These are phyloP conservation scores for Dascyllus trimaculatus DNA, from an alignment of 2,113 vertebrate species.

Conservation along the genomic window DNA sequence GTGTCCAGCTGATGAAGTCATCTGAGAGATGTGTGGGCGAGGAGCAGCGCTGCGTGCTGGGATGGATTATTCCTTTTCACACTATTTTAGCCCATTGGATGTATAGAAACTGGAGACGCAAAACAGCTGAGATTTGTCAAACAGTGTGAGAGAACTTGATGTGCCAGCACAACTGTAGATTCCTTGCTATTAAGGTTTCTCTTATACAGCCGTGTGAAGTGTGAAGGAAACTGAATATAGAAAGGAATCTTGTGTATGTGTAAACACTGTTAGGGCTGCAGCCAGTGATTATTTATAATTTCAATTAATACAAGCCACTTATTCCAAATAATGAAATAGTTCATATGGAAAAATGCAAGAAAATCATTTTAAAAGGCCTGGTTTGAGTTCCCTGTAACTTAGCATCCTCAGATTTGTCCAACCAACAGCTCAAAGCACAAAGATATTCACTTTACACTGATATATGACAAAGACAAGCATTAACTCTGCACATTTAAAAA, in stretches of 20 bases:
- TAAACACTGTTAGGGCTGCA: not conserved
- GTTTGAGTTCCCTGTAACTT: too few relatives aligned
- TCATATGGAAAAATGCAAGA: too few relatives aligned
- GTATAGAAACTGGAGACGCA: not conserved
- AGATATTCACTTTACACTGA: too few relatives aligned
- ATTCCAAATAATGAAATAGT: too few relatives aligned
- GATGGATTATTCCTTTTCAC: slow-evolving; percentile 22
- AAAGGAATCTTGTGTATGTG: not conserved
- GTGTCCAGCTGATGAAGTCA: slow-evolving; percentile 59
- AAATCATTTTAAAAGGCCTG: too few relatives aligned
- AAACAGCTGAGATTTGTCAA: slow-evolving; percentile 27
- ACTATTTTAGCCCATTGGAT: not conserved
- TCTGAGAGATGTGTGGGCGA: slow-evolving; percentile 2
- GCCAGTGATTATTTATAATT: not conserved
- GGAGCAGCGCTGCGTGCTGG: not conserved
- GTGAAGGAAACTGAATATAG: not conserved
- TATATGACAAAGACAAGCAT: too few relatives aligned
- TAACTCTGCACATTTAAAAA: too few relatives aligned
- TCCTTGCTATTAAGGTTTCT: not conserved
- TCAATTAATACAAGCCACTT: too few relatives aligned
- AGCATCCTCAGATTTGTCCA: too few relatives aligned
- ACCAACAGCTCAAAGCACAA: too few relatives aligned
- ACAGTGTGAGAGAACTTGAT: not conserved
- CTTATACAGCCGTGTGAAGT: not conserved
- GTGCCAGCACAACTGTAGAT: slow-evolving; percentile 50